Conservation (phyloP, 2,113 vertebrate species). For the Lipophrys pholis region DNA sequence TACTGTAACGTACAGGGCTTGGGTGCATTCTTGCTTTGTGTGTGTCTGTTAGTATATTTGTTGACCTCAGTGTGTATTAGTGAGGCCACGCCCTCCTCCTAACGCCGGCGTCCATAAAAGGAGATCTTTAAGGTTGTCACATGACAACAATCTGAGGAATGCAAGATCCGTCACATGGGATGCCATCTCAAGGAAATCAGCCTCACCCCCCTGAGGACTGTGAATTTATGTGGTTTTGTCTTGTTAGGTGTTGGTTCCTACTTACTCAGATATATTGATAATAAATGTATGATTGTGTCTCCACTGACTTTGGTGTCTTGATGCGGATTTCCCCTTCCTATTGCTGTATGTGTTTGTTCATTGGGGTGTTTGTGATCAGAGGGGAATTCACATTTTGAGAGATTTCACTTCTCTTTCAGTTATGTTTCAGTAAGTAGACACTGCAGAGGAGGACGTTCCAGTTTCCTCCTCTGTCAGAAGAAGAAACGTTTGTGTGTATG, state of each 20-base stretch:
- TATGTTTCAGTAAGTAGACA: conserved; percentile 65
- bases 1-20: background rate
- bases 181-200: conserved; percentile 81
- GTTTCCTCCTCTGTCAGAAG: conserved; percentile 53
- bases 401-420: conserved; percentile 79
- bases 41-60: conserved; percentile 17
- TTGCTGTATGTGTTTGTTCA: conserved; percentile 30
- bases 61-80: conserved; percentile 64
- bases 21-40: conserved; percentile 35
- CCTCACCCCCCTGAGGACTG: conserved; percentile 63
- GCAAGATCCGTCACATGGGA: conserved; percentile 83
- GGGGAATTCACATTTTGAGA: conserved; percentile 58
- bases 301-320: background rate
- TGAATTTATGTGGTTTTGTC: conserved; percentile 8
- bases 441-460: conserved; percentile 58
- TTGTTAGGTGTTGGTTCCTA: background rate
- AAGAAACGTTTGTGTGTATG: conserved; percentile 6
- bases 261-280: background rate
- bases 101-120: conserved; percentile 85
- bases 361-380: conserved; percentile 1
- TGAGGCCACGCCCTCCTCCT: conserved; percentile 75
- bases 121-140: conserved; percentile 88
- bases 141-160: conserved; percentile 87
- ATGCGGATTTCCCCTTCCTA: background rate
- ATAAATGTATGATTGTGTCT: background rate